Percentiles rank a stretch among this genome's conserved stretches.
Conservation (phyloP, 1,140 invertebrate genomes). For the Zaprionus inermis region DNA sequence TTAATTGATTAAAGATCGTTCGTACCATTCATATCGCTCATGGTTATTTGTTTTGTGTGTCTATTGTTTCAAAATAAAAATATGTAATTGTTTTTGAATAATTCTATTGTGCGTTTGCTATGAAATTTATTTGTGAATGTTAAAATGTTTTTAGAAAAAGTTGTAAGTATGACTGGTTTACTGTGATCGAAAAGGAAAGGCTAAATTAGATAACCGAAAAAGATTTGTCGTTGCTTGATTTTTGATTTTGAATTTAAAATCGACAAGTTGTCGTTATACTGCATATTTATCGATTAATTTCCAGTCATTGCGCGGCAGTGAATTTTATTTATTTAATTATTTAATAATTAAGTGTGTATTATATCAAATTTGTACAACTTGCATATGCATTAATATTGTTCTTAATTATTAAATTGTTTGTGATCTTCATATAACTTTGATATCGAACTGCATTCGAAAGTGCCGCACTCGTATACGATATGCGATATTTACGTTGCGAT, state of each 20-base stretch:
- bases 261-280: background rate
- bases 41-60: slow-evolving; percentile 23
- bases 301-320: background rate
- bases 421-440: background rate
- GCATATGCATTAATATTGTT: background rate
- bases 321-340: too few species aligned
- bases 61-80: slow-evolving; percentile 26
- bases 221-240: too few species aligned
- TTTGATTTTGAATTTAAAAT: too few species aligned
- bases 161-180: background rate
- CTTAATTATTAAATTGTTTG: background rate
- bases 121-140: slow-evolving; percentile 32
- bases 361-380: background rate
- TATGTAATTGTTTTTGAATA: slow-evolving; percentile 32
- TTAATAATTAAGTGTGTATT: too few species aligned
- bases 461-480: background rate
- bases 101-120: slow-evolving; percentile 23
- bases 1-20: background rate
- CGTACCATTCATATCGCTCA: slow-evolving; percentile 26
- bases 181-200: background rate
- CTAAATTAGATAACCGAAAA: background rate
- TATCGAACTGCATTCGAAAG: background rate
- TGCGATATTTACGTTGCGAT: background rate
- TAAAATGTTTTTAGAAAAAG: background rate
- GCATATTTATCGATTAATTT: background rate